phyloP scores from a whole-genome alignment of 2,888 invertebrate species.

The Tinea trinotella region DNA sequence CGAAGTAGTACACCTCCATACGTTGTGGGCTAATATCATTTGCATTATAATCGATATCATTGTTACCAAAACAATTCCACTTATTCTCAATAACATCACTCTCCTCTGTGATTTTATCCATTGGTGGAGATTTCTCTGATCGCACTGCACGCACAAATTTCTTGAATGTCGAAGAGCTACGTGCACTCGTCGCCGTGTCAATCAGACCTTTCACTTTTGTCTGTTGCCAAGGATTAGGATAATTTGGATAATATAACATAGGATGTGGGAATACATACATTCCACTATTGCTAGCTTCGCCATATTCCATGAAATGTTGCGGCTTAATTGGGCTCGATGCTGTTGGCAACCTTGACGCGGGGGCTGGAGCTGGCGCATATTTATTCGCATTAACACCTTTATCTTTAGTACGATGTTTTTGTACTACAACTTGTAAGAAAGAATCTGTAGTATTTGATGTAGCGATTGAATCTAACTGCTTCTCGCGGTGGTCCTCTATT shows the following conservation, averaged over 20 bases:
- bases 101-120: background rate
- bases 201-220: background rate
- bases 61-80: constrained; percentile 1
- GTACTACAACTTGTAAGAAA: constrained; percentile 6
- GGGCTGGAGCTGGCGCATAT: background rate
- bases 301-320: background rate
- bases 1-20: constrained; percentile 47
- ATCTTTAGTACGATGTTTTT: constrained; percentile 1
- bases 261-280: constrained; percentile 4
- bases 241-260: background rate
- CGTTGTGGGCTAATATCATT: constrained; percentile 31
- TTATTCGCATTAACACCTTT: background rate
- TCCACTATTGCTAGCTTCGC: background rate
- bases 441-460: constrained; percentile 4
- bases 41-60: background rate
- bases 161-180: constrained; percentile 18
- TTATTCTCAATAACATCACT: background rate
- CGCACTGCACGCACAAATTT: constrained; percentile 13
- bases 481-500: background rate
- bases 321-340: constrained; percentile 5
- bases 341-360: background rate
- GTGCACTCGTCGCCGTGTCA: constrained; percentile 17
- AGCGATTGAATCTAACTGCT: background rate
- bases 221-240: background rate
- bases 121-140: background rate